A percentile compares a stretch with the other conserved stretches of the same genome.
Evolutionary conservation across 2,888 invertebrate genomes (phyloP).

Genomic region (Hydriomena furcata): DNA sequence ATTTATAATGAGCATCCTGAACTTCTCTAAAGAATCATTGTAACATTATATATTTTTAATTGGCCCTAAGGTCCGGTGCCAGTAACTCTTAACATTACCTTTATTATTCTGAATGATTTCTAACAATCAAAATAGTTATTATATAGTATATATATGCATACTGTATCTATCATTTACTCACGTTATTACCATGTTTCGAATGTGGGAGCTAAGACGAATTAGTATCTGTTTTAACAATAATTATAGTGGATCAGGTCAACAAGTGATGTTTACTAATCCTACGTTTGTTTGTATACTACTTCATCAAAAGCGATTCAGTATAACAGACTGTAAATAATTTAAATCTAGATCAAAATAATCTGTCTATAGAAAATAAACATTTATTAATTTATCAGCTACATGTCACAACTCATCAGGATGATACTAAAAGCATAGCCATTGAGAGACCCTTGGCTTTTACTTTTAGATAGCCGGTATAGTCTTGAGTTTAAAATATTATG

Average conservation of each 20-base stretch:
- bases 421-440: conserved; percentile 46
- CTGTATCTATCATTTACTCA: conserved; percentile 42
- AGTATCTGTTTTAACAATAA: conserved; percentile 47
- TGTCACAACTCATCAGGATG: conserved; percentile 59
- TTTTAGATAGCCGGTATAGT: conserved; percentile 29
- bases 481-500: conserved; percentile 47
- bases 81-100: conserved; percentile 43
- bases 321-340: conserved; percentile 32
- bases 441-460: conserved; percentile 29
- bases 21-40: conserved; percentile 46
- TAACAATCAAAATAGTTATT: conserved; percentile 43
- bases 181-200: conserved; percentile 49
- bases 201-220: conserved; percentile 59
- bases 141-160: conserved; percentile 52
- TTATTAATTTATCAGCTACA: conserved; percentile 63
- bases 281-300: conserved; percentile 27
- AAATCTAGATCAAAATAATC: conserved; percentile 39
- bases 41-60: conserved; percentile 33
- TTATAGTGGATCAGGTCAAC: conserved; percentile 31
- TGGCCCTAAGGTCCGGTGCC: conserved; percentile 22
- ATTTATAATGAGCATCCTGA: conserved; percentile 78
- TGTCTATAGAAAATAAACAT: conserved; percentile 51
- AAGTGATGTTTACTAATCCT: conserved; percentile 32
- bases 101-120: conserved; percentile 31
- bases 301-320: conserved; percentile 31